These are phyloP conservation scores for Apomyelois bistriatella DNA, from an alignment of 2,888 invertebrate species.

Conservation along the genomic window DNA sequence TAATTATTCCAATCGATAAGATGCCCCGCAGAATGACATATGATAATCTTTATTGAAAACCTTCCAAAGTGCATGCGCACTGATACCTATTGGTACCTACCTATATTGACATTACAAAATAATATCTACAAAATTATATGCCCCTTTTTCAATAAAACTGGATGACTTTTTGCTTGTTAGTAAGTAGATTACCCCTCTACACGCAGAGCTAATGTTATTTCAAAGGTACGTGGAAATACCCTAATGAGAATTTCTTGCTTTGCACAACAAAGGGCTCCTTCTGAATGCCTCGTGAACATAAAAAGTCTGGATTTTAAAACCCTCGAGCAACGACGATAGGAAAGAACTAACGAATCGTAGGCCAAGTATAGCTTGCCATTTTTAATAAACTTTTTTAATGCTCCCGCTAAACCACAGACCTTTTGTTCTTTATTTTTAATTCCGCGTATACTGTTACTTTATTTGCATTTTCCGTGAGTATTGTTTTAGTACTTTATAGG, in stretches of 20 bases:
- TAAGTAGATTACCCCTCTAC: constrained; percentile 48
- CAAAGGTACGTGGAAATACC: constrained; percentile 60
- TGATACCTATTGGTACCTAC: not conserved
- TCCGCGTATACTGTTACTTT: constrained; percentile 39
- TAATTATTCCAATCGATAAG: constrained; percentile 2
- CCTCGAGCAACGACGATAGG: constrained; percentile 42
- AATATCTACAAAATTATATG: not conserved
- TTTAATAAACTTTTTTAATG: constrained; percentile 45
- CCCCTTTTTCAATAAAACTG: constrained; percentile 8
- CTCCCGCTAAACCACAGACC: constrained; percentile 31
- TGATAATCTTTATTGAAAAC: constrained; percentile 3
- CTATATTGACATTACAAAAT: not conserved
- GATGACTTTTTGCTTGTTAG: constrained; percentile 34
- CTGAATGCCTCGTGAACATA: constrained; percentile 63
- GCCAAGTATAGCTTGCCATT: constrained; percentile 39
- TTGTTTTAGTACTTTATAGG: constrained; percentile 27
- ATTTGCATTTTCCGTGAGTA: constrained; percentile 34
- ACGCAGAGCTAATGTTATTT: constrained; percentile 61
- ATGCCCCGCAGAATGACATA: not conserved
- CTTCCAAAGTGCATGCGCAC: not conserved
- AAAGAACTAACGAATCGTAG: constrained; percentile 46
- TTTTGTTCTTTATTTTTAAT: constrained; percentile 45
- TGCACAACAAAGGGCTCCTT: constrained; percentile 57
- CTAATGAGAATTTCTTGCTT: constrained; percentile 68
- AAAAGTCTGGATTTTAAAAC: constrained; percentile 55